phyloP scores from a whole-genome alignment of 2,888 invertebrate species.

The Girardia tigrina region DNA sequence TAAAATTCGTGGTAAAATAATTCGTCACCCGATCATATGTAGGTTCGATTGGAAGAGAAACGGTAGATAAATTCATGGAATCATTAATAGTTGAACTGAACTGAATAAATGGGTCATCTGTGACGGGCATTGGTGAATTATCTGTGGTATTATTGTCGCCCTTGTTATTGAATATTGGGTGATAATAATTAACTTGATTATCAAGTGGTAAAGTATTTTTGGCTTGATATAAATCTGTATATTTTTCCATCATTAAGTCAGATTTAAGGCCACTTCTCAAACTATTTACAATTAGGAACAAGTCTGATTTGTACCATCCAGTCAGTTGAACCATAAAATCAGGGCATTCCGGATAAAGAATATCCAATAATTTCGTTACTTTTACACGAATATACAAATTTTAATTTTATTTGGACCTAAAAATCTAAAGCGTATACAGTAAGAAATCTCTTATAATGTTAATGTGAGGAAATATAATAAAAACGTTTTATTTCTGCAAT shows the following conservation, averaged over 20 bases:
- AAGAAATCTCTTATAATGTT: no score
- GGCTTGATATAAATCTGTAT: not conserved
- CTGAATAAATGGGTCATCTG: not conserved
- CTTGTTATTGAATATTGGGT: not conserved
- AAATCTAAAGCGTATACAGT: no score
- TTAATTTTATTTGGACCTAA: no score
- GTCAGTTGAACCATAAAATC: slow-evolving; percentile 3
- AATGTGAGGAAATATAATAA: no score
- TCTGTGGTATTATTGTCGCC: not conserved
- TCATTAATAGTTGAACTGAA: not conserved
- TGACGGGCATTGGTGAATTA: not conserved
- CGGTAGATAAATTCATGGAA: no score
- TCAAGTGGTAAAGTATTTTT: not conserved
- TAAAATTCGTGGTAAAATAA: no score
- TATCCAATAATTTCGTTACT: no score
- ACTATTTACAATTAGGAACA: not conserved
- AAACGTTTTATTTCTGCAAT: no score
- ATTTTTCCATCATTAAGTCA: not conserved
- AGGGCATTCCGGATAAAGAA: not conserved
- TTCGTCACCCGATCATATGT: no score
- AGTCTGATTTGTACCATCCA: slow-evolving; percentile 6
- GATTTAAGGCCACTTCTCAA: not conserved
- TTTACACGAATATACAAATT: no score
- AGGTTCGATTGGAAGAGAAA: no score
- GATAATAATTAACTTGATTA: not conserved